A percentile compares a stretch with the other conserved stretches of the same genome.
phyloP scores from a whole-genome alignment of 2,113 vertebrate genomes.

The Malurus cyaneus region DNA sequence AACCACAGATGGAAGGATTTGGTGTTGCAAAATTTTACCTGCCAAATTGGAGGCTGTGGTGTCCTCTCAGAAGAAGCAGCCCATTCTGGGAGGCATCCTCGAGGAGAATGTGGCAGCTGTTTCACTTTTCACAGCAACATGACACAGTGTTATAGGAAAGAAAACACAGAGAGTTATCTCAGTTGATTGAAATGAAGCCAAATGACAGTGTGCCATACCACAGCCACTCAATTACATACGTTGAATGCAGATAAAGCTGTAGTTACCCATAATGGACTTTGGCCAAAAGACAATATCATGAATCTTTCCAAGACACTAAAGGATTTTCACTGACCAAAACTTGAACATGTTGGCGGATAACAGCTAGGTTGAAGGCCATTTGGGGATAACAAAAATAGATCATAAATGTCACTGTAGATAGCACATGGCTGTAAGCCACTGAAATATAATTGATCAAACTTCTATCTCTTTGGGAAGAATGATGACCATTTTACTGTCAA shows the following conservation, averaged over 20 bases:
- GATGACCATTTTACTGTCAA: background rate
- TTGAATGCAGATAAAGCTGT: conserved; percentile 48
- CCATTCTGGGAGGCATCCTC: background rate
- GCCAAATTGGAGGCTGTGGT: background rate
- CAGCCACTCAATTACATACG: conserved; percentile 39
- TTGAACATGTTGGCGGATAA: conserved; percentile 36
- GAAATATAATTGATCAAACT: conserved; percentile 26
- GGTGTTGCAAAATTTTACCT: conserved; percentile 41
- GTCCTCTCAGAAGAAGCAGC: background rate
- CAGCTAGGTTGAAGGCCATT: conserved; percentile 15
- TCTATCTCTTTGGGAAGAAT: conserved; percentile 19
- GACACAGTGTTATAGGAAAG: conserved; percentile 36
- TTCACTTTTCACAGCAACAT: conserved; percentile 30
- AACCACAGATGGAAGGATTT: conserved; percentile 54
- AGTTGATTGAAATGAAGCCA: conserved; percentile 53
- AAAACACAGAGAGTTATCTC: conserved; percentile 45
- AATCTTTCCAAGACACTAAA: conserved; percentile 40
- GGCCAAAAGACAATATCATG: conserved; percentile 9
- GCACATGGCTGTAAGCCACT: conserved; percentile 7
- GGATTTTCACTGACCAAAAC: conserved; percentile 37
- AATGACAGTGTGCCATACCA: conserved; percentile 54
- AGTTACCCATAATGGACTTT: conserved; percentile 44
- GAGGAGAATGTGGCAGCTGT: conserved; percentile 28
- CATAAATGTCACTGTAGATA: conserved; percentile 31
- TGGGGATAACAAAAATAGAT: conserved; percentile 54